Percentiles rank a stretch among this genome's conserved stretches.
Evolutionary conservation across 2,797 vertebrate species (phyloP).

Genomic region (Tiaroga cobitis): DNA sequence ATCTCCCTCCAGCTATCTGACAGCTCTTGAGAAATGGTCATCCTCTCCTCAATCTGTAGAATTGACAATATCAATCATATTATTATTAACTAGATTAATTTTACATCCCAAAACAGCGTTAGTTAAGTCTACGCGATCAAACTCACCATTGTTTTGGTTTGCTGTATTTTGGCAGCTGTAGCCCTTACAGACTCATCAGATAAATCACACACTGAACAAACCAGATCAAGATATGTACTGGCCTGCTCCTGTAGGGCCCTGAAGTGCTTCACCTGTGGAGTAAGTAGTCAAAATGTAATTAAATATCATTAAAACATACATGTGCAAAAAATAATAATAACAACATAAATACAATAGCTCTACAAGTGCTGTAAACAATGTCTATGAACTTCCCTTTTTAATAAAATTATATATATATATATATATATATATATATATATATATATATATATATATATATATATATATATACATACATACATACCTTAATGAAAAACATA

Average conservation of each 20-base stretch:
- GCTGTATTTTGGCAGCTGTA: constrained; percentile 87
- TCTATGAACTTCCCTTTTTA: neutral
- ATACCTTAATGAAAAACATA: too few relatives aligned
- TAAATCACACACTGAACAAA: constrained; percentile 93
- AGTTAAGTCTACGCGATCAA: neutral
- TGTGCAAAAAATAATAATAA: neutral
- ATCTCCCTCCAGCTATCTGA: constrained; percentile 95
- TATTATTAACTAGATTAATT: neutral
- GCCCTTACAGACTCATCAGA: constrained; percentile 85
- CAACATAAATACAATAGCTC: neutral
- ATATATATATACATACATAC: too few relatives aligned
- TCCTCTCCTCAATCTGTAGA: constrained; percentile 89
- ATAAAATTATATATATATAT: neutral
- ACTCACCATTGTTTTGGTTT: constrained; percentile 90
- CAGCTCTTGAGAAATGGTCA: constrained; percentile 86
- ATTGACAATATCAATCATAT: constrained; percentile 7
- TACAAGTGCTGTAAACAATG: neutral
- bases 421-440: too few relatives aligned
- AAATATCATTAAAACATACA: neutral
- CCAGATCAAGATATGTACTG: constrained; percentile 92
- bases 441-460: neutral
- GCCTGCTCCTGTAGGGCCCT: constrained; percentile 93
- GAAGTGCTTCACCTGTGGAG: constrained; percentile 88
- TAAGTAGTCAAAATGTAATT: neutral
- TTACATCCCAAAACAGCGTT: neutral